Conservation (phyloP, 1,140 invertebrate genomes). For the Achatina immaculata region DNA sequence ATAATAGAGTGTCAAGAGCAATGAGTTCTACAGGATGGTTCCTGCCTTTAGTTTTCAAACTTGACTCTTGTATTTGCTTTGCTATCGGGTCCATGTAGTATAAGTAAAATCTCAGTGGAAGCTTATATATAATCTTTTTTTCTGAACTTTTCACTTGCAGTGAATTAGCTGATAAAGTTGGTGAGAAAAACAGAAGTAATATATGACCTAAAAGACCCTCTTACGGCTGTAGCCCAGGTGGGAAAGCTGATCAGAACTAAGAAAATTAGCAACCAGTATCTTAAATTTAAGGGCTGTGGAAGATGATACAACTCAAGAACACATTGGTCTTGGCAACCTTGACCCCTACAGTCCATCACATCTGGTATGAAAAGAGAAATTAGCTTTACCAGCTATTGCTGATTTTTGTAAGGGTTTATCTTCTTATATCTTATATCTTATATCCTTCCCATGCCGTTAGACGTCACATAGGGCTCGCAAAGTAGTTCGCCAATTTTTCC, state of each 20-base stretch:
- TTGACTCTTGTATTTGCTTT: not conserved
- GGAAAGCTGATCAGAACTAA: not conserved
- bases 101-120: not conserved
- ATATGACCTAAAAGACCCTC: slow-evolving; percentile 33
- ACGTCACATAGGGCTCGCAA: too few species aligned
- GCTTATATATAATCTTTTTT: not conserved
- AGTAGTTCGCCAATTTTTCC: too few species aligned
- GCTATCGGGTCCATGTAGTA: not conserved
- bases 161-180: slow-evolving; percentile 11
- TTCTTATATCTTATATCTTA: too few species aligned
- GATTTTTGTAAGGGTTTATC: too few species aligned
- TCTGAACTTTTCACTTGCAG: slow-evolving; percentile 11
- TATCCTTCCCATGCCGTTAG: too few species aligned
- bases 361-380: not conserved
- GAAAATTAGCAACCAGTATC: slow-evolving; percentile 16
- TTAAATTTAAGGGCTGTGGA: slow-evolving; percentile 38
- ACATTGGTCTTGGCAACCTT: slow-evolving; percentile 37
- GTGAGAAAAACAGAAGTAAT: slow-evolving; percentile 35
- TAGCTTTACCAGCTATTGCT: not conserved
- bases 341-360: slow-evolving; percentile 6
- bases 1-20: not conserved
- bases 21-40: not conserved
- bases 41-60: not conserved
- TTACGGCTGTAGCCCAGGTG: slow-evolving; percentile 11
- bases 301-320: slow-evolving; percentile 25